Evolutionary conservation across 2,888 invertebrate genomes (phyloP).

Genomic region (Amphimallon solstitiale): DNA sequence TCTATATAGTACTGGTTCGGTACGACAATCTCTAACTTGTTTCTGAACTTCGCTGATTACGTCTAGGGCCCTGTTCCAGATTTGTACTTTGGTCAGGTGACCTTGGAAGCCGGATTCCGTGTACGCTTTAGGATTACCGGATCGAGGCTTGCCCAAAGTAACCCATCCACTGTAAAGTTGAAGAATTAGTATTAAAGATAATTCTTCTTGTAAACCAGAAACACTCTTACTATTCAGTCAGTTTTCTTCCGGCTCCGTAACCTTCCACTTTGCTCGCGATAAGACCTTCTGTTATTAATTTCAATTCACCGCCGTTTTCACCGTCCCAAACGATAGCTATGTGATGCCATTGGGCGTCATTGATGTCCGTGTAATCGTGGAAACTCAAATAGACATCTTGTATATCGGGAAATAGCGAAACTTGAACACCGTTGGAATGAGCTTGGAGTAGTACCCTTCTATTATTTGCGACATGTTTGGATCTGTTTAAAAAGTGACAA

Average conservation of each 20-base stretch:
- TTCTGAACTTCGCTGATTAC: conserved; percentile 93
- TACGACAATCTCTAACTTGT: conserved; percentile 92
- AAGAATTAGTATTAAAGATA: background rate
- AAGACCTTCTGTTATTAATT: conserved; percentile 93
- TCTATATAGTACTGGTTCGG: conserved; percentile 89
- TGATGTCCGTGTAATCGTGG: conserved; percentile 90
- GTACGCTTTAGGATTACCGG: conserved; percentile 82
- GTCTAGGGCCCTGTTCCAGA: conserved; percentile 92
- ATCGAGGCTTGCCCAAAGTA: conserved; percentile 88
- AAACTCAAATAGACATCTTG: conserved; percentile 92
- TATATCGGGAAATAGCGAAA: conserved; percentile 87
- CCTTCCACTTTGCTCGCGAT: conserved; percentile 93
- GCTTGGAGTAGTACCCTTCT: conserved; percentile 88
- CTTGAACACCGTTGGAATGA: conserved; percentile 91
- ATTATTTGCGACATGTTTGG: conserved; percentile 80
- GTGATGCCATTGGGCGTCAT: conserved; percentile 97
- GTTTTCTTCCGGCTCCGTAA: conserved; percentile 82
- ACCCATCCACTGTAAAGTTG: conserved; percentile 82
- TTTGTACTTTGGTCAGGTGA: conserved; percentile 91
- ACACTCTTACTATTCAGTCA: conserved; percentile 82
- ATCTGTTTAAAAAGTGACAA: conserved; percentile 68
- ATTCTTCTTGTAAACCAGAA: background rate
- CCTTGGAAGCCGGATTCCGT: conserved; percentile 96
- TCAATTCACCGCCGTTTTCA: conserved; percentile 83
- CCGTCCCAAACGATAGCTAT: conserved; percentile 96